Percentiles rank a stretch among this genome's conserved stretches.
Conservation (phyloP, 2,797 vertebrate genomes). For the Denticeps clupeoides region DNA sequence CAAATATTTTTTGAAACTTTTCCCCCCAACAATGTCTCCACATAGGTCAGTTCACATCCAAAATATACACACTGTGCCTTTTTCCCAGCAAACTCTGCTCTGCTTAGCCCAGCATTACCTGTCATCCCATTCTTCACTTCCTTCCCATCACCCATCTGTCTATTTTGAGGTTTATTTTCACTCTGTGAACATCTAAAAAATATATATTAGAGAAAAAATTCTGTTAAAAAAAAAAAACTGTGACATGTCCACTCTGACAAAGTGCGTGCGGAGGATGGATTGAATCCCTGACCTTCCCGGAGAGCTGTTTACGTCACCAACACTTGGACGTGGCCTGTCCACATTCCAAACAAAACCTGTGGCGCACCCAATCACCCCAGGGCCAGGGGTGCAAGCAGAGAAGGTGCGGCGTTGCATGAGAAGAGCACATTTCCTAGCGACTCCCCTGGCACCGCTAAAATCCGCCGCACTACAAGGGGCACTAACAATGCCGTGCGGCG, state of each 20-base stretch:
- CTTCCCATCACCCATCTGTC: too few relatives aligned
- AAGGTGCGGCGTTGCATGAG: constrained; percentile 56
- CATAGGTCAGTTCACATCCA: constrained; percentile 39
- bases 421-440: constrained; percentile 58
- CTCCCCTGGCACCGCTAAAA: constrained; percentile 55
- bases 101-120: constrained; percentile 28
- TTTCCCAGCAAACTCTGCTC: constrained; percentile 9
- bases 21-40: constrained; percentile 12
- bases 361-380: background rate
- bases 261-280: constrained; percentile 39
- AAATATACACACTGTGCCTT: constrained; percentile 43
- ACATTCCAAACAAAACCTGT: constrained; percentile 32
- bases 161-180: too few relatives aligned
- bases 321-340: constrained; percentile 33
- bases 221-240: too few relatives aligned
- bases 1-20: constrained; percentile 45
- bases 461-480: constrained; percentile 48
- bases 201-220: too few relatives aligned
- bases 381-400: constrained; percentile 6
- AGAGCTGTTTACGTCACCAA: constrained; percentile 42
- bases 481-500: constrained; percentile 52
- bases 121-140: constrained; percentile 30
- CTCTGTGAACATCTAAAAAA: too few relatives aligned
- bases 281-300: constrained; percentile 23
- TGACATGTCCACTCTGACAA: constrained; percentile 28